Percentiles rank a stretch among this genome's conserved stretches.
These are phyloP conservation scores for Caenorhabditis sp. DNA, from an alignment of 2,888 invertebrate genomes.

Conservation along the genomic window DNA sequence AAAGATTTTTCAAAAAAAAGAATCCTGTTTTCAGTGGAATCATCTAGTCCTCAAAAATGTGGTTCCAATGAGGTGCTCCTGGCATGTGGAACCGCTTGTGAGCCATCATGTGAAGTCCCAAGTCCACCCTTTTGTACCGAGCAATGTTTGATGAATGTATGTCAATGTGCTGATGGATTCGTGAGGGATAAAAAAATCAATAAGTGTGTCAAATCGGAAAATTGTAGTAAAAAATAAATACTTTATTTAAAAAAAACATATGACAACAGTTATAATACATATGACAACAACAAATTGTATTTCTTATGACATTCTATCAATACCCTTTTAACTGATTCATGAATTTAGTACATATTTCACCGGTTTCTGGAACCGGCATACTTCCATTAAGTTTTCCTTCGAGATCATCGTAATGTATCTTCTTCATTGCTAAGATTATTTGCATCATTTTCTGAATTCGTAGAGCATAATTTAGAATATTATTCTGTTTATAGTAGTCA, in stretches of 20 bases:
- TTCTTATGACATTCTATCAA: too few relatives aligned
- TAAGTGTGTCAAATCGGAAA: neutral
- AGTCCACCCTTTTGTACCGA: slow-evolving; percentile 2
- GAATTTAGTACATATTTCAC: too few relatives aligned
- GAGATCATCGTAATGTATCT: neutral
- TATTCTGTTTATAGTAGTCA: slow-evolving; percentile 19
- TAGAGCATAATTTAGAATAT: slow-evolving; percentile 24
- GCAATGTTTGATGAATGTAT: neutral
- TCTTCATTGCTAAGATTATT: slow-evolving; percentile 10
- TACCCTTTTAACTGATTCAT: too few relatives aligned
- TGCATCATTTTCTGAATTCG: slow-evolving; percentile 31
- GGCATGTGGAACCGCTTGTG: slow-evolving; percentile 39
- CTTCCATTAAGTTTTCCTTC: neutral
- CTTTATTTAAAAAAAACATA: too few relatives aligned
- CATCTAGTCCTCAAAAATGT: slow-evolving; percentile 27
- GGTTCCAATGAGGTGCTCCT: slow-evolving; percentile 24
- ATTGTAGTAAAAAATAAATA: neutral
- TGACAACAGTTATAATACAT: too few relatives aligned
- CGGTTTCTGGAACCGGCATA: too few relatives aligned
- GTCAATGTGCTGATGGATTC: too few relatives aligned
- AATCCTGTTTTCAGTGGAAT: too few relatives aligned
- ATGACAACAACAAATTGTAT: too few relatives aligned
- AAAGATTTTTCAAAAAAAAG: too few relatives aligned
- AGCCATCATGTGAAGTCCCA: slow-evolving; percentile 36
- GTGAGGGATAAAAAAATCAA: too few relatives aligned